Evolutionary conservation across 2,888 invertebrate species (phyloP).

Genomic region (Bombylius discolor): DNA sequence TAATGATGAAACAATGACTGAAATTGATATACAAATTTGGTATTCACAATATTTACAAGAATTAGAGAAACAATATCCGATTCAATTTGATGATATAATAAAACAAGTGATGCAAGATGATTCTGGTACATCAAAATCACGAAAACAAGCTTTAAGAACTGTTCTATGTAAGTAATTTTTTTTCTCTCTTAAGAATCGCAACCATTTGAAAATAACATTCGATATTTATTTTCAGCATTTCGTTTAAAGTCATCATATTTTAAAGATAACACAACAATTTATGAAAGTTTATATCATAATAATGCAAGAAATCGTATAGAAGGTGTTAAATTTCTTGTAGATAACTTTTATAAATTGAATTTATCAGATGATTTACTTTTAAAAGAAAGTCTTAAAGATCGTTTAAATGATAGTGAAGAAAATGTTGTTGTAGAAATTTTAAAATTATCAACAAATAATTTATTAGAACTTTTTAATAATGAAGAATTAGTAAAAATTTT

Average conservation of each 20-base stretch:
- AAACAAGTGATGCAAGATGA: constrained; percentile 42
- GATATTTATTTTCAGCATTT: constrained; percentile 30
- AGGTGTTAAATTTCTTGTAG: constrained; percentile 51
- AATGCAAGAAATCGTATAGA: constrained; percentile 49
- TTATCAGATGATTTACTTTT: constrained; percentile 46
- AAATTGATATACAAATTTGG: constrained; percentile 37
- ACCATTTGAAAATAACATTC: too few relatives aligned
- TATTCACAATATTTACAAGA: constrained; percentile 43
- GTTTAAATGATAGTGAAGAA: constrained; percentile 53
- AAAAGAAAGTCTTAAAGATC: constrained; percentile 48
- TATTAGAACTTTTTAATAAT: constrained; percentile 38
- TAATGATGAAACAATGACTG: constrained; percentile 13
- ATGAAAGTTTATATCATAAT: constrained; percentile 61
- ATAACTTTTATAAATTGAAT: constrained; percentile 40
- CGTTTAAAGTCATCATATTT: constrained; percentile 43
- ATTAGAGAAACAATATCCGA: constrained; percentile 58
- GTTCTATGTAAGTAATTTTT: constrained; percentile 25
- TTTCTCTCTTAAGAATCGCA: neutral
- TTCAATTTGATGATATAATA: constrained; percentile 54
- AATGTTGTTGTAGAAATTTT: constrained; percentile 47
- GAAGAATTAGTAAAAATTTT: constrained; percentile 39
- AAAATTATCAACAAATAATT: constrained; percentile 32
- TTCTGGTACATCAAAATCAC: constrained; percentile 26
- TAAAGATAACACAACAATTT: constrained; percentile 42
- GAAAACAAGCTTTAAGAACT: constrained; percentile 34